A percentile compares a stretch with the other conserved stretches of the same genome.
Conservation (phyloP, 2,888 invertebrate species). For the Nineta flava region DNA sequence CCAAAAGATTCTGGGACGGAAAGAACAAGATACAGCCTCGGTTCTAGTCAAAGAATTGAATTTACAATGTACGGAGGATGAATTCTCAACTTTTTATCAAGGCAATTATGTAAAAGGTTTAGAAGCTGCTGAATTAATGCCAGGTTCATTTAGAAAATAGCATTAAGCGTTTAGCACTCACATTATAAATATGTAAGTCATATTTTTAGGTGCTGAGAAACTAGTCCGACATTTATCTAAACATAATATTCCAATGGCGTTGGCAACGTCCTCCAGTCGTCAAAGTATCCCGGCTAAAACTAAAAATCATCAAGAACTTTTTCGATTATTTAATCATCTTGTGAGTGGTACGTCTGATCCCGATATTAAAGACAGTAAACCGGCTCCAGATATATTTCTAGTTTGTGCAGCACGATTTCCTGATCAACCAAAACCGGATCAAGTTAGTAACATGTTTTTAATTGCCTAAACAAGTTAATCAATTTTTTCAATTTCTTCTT, state of each 20-base stretch:
- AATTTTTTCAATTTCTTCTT: too few relatives aligned
- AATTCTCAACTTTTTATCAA: conserved; percentile 46
- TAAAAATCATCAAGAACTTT: conserved; percentile 43
- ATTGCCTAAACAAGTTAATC: too few relatives aligned
- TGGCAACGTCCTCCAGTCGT: conserved; percentile 73
- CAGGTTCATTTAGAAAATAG: conserved; percentile 35
- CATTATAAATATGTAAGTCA: conserved; percentile 5
- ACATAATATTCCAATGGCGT: conserved; percentile 62
- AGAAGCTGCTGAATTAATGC: conserved; percentile 42
- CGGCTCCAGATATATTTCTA: conserved; percentile 75
- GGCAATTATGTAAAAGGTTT: conserved; percentile 42
- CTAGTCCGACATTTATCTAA: conserved; percentile 59
- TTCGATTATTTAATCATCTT: conserved; percentile 53
- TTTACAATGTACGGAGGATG: conserved; percentile 47
- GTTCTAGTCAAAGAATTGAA: conserved; percentile 49
- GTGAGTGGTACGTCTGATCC: conserved; percentile 73
- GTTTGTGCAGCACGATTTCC: conserved; percentile 59
- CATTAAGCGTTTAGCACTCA: conserved; percentile 6
- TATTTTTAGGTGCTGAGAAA: conserved; percentile 54
- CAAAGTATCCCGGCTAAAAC: conserved; percentile 57
- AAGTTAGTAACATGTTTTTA: conserved; percentile 23
- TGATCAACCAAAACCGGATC: conserved; percentile 42
- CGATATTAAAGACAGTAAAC: conserved; percentile 75
- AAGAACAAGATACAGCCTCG: conserved; percentile 49
- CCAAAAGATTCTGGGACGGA: conserved; percentile 58